These are phyloP conservation scores for Rhagoletis pomonella DNA, from an alignment of 1,140 invertebrate genomes.

Conservation along the genomic window DNA sequence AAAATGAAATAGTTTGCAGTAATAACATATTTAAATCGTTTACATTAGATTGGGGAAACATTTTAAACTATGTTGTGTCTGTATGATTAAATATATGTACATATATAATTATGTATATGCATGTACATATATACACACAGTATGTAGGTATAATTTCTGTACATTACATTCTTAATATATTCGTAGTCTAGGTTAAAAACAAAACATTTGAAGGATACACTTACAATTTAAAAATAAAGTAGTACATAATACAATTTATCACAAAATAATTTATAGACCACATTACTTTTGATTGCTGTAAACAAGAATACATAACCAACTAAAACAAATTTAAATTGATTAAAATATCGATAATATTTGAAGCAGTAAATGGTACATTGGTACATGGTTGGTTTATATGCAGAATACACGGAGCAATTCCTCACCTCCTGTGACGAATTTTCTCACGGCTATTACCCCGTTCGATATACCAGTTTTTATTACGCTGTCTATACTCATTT, in stretches of 20 bases:
- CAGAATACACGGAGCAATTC: neutral
- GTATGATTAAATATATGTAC: too few relatives aligned
- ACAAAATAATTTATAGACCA: constrained; percentile 6
- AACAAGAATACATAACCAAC: neutral
- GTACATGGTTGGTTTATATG: neutral
- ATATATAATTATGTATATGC: neutral
- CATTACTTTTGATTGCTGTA: neutral
- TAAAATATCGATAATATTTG: neutral
- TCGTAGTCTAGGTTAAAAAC: neutral
- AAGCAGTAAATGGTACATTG: neutral
- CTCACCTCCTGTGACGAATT: constrained; percentile 57
- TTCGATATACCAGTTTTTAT: constrained; percentile 69
- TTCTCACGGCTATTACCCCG: constrained; percentile 66
- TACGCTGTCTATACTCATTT: constrained; percentile 62
- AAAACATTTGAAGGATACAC: neutral
- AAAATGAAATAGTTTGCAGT: neutral
- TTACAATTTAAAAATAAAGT: constrained; percentile 10
- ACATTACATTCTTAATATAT: too few relatives aligned
- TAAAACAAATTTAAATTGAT: neutral
- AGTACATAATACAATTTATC: constrained; percentile 52
- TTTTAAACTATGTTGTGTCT: too few relatives aligned
- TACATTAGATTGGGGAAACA: too few relatives aligned
- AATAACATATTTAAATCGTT: neutral
- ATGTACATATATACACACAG: neutral
- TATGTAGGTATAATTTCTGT: too few relatives aligned